phyloP scores from a whole-genome alignment of 2,113 vertebrate species.

The Sturnira hondurensis region DNA sequence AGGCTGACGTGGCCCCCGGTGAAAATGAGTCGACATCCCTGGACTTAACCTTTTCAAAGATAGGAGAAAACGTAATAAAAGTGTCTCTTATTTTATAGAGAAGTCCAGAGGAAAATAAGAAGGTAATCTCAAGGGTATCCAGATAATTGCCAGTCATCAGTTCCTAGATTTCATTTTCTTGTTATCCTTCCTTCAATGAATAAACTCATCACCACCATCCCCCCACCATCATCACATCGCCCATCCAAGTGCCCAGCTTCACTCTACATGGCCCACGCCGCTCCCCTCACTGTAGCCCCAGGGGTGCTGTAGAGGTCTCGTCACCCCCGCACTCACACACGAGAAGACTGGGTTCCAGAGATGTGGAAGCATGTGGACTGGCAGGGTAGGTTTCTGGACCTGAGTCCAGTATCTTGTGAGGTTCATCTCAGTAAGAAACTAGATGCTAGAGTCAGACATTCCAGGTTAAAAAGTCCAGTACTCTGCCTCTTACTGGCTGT shows the following conservation, averaged over 20 bases:
- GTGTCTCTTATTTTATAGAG: neutral
- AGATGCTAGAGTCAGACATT: neutral
- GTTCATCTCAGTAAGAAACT: neutral
- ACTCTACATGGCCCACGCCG: accelerated
- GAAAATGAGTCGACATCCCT: no score
- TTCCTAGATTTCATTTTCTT: neutral
- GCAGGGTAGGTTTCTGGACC: neutral
- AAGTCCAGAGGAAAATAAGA: neutral
- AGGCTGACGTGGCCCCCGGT: no score
- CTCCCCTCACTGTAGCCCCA: neutral
- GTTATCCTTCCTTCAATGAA: neutral
- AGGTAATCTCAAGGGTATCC: neutral
- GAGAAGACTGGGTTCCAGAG: neutral
- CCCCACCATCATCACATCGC: no score
- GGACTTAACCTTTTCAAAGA: constrained; percentile 27
- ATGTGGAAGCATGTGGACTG: no score
- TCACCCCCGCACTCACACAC: neutral
- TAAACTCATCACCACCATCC: neutral
- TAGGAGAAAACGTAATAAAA: neutral
- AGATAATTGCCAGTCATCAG: neutral
- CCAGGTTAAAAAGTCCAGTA: neutral
- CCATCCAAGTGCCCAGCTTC: neutral
- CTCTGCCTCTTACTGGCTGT: neutral
- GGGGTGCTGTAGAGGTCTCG: no score
- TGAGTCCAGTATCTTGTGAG: neutral